Evolutionary conservation across 2,888 invertebrate genomes (phyloP).

Genomic region (Criorhina ranunculi): DNA sequence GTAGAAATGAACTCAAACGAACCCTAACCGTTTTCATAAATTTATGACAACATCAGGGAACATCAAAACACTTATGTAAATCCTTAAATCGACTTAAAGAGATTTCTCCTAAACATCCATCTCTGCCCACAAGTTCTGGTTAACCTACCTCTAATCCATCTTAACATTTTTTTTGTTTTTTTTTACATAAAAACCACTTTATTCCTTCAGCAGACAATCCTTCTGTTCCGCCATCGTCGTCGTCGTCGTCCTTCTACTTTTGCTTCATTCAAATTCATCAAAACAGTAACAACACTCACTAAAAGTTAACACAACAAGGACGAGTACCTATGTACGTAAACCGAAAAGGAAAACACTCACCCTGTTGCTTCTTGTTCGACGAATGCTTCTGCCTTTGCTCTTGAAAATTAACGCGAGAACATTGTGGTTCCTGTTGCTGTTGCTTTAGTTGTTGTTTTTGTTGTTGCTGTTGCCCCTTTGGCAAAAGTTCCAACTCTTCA

Average conservation of each 20-base stretch:
- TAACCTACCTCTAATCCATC: neutral
- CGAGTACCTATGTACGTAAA: neutral
- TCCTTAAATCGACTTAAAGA: neutral
- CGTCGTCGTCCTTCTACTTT: too few species aligned
- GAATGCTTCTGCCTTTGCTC: constrained; percentile 2
- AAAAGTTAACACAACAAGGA: constrained; percentile 14
- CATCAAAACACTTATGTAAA: too few species aligned
- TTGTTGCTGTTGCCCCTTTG: constrained; percentile 54
- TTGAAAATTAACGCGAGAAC: constrained; percentile 42
- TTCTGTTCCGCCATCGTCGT: neutral
- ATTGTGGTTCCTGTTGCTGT: constrained; percentile 19
- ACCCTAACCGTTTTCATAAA: too few species aligned
- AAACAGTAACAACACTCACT: constrained; percentile 4
- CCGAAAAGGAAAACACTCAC: constrained; percentile 43
- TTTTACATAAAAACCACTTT: constrained; percentile 6
- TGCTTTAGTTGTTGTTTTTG: constrained; percentile 4
- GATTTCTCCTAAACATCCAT: neutral
- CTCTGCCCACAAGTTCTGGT: neutral
- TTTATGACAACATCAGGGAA: too few species aligned
- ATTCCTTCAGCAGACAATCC: neutral
- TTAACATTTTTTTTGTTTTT: neutral
- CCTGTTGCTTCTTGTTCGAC: constrained; percentile 32
- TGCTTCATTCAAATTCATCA: constrained; percentile 20
- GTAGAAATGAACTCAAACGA: too few species aligned
- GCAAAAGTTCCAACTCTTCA: constrained; percentile 62